A percentile compares a stretch with the other conserved stretches of the same genome.
Evolutionary conservation across 2,888 invertebrate genomes (phyloP).

Genomic region (Linnaemya tessellans): DNA sequence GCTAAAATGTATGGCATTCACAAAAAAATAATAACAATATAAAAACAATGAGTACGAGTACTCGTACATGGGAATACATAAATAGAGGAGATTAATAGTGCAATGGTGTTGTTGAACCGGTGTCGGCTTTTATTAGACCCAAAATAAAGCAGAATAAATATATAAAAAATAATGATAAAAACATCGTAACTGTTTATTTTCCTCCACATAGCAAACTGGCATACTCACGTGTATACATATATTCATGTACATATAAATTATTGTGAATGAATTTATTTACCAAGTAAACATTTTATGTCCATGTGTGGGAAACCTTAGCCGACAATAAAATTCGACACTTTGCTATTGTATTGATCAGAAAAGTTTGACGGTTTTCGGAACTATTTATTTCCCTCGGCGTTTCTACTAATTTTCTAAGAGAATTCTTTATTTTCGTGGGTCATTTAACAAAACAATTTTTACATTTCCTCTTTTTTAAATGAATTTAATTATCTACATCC

Average conservation of each 20-base stretch:
- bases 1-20: constrained; percentile 19
- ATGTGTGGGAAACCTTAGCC: too few relatives aligned
- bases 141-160: constrained; percentile 53
- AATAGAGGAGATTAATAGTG: constrained; percentile 59
- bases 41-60: constrained; percentile 44
- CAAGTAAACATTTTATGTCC: too few relatives aligned
- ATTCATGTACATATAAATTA: background rate
- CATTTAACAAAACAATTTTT: too few relatives aligned
- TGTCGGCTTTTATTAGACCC: constrained; percentile 69
- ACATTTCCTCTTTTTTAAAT: too few relatives aligned
- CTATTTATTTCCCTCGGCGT: too few relatives aligned
- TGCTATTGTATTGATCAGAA: too few relatives aligned
- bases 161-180: constrained; percentile 16
- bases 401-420: too few relatives aligned
- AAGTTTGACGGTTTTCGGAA: too few relatives aligned
- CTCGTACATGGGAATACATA: constrained; percentile 51
- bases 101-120: constrained; percentile 74
- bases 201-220: background rate
- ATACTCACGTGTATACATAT: background rate
- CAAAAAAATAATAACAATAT: constrained; percentile 22
- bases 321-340: too few relatives aligned
- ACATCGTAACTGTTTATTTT: constrained; percentile 39
- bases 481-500: too few relatives aligned
- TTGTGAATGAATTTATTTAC: background rate
- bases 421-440: too few relatives aligned